Percentiles rank a stretch among this genome's conserved stretches.
Conservation (phyloP, 1,140 invertebrate species). For the Dendroctonus valens region DNA sequence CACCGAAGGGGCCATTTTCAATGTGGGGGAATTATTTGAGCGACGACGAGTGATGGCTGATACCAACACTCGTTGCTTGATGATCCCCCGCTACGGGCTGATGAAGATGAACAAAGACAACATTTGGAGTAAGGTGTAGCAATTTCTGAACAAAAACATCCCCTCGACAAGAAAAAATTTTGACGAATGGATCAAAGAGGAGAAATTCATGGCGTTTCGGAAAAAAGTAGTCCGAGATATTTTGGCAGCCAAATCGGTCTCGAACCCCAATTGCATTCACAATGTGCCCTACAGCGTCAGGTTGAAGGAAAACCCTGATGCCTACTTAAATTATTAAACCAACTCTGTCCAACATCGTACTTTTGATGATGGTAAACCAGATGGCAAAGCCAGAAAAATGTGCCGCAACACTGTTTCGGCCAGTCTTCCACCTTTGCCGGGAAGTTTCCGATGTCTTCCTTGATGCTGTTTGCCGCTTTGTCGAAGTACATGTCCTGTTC, state of each 20-base stretch:
- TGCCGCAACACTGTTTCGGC: slow-evolving; percentile 1
- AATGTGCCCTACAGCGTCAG: slow-evolving; percentile 67
- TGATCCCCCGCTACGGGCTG: slow-evolving; percentile 63
- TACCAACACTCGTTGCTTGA: slow-evolving; percentile 57
- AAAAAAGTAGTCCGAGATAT: slow-evolving; percentile 54
- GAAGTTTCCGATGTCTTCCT: not conserved
- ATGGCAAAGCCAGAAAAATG: slow-evolving; percentile 18
- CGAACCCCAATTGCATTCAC: slow-evolving; percentile 56
- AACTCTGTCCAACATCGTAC: not conserved
- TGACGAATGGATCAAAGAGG: slow-evolving; percentile 54
- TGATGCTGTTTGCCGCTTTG: not conserved
- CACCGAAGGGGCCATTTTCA: slow-evolving; percentile 49
- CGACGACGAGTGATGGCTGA: slow-evolving; percentile 60
- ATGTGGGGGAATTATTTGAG: slow-evolving; percentile 60
- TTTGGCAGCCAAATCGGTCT: slow-evolving; percentile 50
- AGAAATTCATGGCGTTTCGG: slow-evolving; percentile 57
- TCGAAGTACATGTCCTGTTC: not conserved
- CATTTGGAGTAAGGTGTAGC: slow-evolving; percentile 61
- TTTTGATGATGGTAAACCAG: slow-evolving; percentile 8
- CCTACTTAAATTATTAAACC: not conserved
- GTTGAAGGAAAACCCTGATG: too few species aligned
- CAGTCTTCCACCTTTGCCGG: not conserved
- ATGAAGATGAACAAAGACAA: slow-evolving; percentile 61
- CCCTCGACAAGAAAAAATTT: slow-evolving; percentile 58
- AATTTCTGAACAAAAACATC: slow-evolving; percentile 60